Evolutionary conservation across 2,888 invertebrate species (phyloP).

Genomic region (Philereme transversata): DNA sequence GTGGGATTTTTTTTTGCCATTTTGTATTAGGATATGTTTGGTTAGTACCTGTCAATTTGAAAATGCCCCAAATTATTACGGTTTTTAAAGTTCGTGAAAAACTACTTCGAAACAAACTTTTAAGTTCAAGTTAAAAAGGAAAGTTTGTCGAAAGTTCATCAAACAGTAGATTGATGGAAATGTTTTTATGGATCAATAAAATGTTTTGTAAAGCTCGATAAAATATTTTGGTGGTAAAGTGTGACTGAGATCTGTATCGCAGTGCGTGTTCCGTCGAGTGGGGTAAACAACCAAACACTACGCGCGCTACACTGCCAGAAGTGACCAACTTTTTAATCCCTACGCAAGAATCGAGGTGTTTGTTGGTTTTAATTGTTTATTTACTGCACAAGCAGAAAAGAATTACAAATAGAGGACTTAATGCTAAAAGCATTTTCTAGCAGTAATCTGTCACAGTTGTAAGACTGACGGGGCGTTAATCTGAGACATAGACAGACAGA

Average conservation of each 20-base stretch:
- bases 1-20: no score
- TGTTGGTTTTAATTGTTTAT: no score
- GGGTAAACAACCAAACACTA: constrained; percentile 69
- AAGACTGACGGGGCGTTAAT: no score
- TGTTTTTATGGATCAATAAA: constrained; percentile 15
- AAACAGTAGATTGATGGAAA: constrained; percentile 25
- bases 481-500: no score
- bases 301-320: constrained; percentile 37
- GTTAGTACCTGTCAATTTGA: no score
- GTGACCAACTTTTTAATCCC: constrained; percentile 45
- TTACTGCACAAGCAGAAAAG: no score
- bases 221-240: constrained; percentile 48
- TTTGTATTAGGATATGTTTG: no score
- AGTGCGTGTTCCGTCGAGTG: constrained; percentile 53
- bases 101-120: constrained; percentile 1
- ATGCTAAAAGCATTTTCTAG: no score
- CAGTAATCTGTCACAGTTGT: no score
- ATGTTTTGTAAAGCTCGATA: constrained; percentile 37
- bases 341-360: no score
- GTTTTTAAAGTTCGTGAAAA: not conserved
- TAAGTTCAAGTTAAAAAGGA: constrained; percentile 25
- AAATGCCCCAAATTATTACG: no score
- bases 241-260: constrained; percentile 54
- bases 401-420: no score
- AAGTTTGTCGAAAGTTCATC: constrained; percentile 28